Evolutionary conservation across 1,140 invertebrate species (phyloP), one percentile per base, ranked within the genome.

Genomic region (Anagrus nilaparvatae): DNA sequence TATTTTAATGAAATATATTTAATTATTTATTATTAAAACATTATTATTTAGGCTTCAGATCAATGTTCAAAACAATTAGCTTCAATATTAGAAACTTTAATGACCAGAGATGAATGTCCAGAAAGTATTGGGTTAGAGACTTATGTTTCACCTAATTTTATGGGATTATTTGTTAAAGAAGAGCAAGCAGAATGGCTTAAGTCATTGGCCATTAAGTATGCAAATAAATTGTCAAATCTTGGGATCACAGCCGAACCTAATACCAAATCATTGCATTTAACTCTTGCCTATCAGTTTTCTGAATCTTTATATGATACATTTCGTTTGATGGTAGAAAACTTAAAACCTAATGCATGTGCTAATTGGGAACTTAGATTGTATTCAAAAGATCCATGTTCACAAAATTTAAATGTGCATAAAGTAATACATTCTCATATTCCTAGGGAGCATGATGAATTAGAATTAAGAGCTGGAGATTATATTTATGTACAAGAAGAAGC

Each of bases 301-400:
- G 68, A 73, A 38, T 70, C 71, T 17, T 77, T 84, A 20, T 89
- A 81, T 58, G 73, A 80, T 46, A 61, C 73, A 19, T 70, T 94
- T 16, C 81, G 86, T 62, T 65, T 65, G 9, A 69, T 90, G 52
- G 83, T 87, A 19, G 77, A 84, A 51, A 71, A 73, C 19, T 67
- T 93, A 24, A 76, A 82, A 50, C 68, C 78, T 5, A 69, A 67
- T 30, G 72, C 74, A 7, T 65, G 73, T 19, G 72, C 76, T n/a
- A 72, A 73, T 41, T 94, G 88, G 88, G 86, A 93, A 65, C 61
- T 92, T 12, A 71, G 87, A 46, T 65, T 93, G 0, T 93, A 91
- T 61, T 93, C 88, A 3, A 71, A 85, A 44, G 88, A 93, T 63
- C 65, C 79, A 4, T 69, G 81, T 34, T 71, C 86, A 43, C 71